phyloP scores from a whole-genome alignment of 2,888 invertebrate genomes.

The Tipula unca region DNA sequence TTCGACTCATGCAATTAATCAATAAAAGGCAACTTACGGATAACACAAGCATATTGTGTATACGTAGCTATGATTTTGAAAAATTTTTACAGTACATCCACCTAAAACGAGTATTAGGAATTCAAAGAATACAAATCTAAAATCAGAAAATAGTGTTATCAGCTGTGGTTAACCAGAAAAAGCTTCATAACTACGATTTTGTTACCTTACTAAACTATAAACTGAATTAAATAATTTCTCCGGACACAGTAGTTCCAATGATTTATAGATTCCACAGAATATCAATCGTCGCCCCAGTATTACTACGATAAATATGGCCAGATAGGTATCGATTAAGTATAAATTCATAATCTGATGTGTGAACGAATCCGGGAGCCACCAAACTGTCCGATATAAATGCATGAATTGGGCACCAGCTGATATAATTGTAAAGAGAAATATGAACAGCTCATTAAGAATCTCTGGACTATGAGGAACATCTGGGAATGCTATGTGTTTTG shows the following conservation, averaged over 20 bases:
- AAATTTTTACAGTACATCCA: slow-evolving; percentile 63
- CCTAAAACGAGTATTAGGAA: slow-evolving; percentile 51
- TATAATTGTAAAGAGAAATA: slow-evolving; percentile 69
- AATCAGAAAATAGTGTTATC: slow-evolving; percentile 23
- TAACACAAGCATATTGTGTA: slow-evolving; percentile 79
- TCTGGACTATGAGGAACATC: slow-evolving; percentile 70
- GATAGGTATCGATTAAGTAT: slow-evolving; percentile 83
- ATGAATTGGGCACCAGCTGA: slow-evolving; percentile 83
- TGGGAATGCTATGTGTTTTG: slow-evolving; percentile 76
- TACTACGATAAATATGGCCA: slow-evolving; percentile 75
- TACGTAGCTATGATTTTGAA: slow-evolving; percentile 64
- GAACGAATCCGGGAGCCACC: slow-evolving; percentile 95
- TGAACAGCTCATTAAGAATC: slow-evolving; percentile 74
- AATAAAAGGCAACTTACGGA: slow-evolving; percentile 66
- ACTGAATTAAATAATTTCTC: slow-evolving; percentile 35
- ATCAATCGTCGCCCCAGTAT: slow-evolving; percentile 73
- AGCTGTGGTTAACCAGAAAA: not conserved
- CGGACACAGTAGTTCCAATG: slow-evolving; percentile 45
- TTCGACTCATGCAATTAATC: not conserved
- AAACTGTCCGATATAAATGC: slow-evolving; percentile 89
- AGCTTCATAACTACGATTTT: not conserved
- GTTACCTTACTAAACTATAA: slow-evolving; percentile 29
- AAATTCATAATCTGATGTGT: slow-evolving; percentile 85
- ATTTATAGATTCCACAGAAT: slow-evolving; percentile 50
- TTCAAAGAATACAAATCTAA: slow-evolving; percentile 54